phyloP scores from a whole-genome alignment of 2,888 invertebrate species.

The Drosophila mulleri region DNA sequence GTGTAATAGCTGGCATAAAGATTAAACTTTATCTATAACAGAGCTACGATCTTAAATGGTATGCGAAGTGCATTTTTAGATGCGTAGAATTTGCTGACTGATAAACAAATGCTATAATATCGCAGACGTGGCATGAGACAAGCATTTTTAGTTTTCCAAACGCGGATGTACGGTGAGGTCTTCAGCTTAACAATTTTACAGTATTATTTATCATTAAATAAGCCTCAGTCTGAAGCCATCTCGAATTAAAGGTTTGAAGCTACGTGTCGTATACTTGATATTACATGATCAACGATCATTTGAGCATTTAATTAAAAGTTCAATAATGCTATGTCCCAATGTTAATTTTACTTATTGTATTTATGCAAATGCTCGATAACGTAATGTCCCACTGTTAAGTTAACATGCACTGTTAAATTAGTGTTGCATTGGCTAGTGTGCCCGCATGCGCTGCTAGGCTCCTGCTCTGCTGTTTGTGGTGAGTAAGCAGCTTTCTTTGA shows the following conservation, averaged over 20 bases:
- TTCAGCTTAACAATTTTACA: neutral
- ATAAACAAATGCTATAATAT: neutral
- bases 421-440: neutral
- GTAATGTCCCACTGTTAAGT: neutral
- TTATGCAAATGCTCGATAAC: neutral
- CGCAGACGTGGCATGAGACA: neutral
- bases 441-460: neutral
- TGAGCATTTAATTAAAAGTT: neutral
- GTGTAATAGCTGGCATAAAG: slow-evolving; percentile 29
- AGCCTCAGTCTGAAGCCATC: too few species aligned
- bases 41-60: slow-evolving; percentile 1
- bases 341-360: neutral
- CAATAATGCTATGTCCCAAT: neutral
- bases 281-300: too few species aligned
- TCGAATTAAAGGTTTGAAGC: too few species aligned
- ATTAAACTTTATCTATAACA: slow-evolving; percentile 24
- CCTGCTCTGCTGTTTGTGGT: neutral
- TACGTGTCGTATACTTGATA: too few species aligned
- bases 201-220: neutral
- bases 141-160: neutral
- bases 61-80: slow-evolving; percentile 7
- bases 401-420: neutral
- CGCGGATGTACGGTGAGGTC: neutral
- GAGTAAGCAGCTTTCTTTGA: neutral
- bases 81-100: slow-evolving; percentile 8